Conservation (phyloP, 2,888 invertebrate species). For the Oxytorus armatus region DNA sequence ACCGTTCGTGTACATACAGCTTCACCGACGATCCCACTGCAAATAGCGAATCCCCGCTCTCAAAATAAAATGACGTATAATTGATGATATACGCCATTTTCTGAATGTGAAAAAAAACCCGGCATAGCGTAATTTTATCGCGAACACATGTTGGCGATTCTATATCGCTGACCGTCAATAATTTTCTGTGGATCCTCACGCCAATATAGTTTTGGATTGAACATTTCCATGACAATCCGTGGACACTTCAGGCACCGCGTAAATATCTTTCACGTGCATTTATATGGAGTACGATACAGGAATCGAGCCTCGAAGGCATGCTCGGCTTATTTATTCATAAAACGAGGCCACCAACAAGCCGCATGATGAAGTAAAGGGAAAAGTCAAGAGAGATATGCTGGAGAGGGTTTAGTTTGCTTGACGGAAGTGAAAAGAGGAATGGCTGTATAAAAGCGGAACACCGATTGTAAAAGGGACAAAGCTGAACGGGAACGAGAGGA, state of each 20-base stretch:
- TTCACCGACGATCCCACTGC: neutral
- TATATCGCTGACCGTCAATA: neutral
- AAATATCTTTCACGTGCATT: constrained; percentile 8
- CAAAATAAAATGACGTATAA: constrained; percentile 40
- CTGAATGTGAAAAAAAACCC: too few relatives aligned
- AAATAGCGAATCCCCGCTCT: neutral
- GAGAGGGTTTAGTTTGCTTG: neutral
- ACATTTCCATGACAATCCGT: neutral
- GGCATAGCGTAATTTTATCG: neutral
- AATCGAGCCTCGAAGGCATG: constrained; percentile 23
- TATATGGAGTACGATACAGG: constrained; percentile 5
- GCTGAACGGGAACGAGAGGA: constrained; percentile 20
- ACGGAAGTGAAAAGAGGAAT: constrained; percentile 44
- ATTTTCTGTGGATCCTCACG: neutral
- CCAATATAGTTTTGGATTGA: neutral
- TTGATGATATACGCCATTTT: constrained; percentile 41
- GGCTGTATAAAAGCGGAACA: constrained; percentile 31
- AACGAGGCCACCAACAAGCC: constrained; percentile 20
- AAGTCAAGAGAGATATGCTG: constrained; percentile 33
- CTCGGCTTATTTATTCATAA: constrained; percentile 60
- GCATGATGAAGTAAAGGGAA: constrained; percentile 56
- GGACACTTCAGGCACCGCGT: neutral
- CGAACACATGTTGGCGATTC: neutral
- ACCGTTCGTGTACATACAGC: neutral
- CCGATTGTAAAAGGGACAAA: constrained; percentile 51